Percentiles rank a stretch among this genome's conserved stretches.
phyloP scores from a whole-genome alignment of 2,797 vertebrate species.

The Girardinus metallicus region DNA sequence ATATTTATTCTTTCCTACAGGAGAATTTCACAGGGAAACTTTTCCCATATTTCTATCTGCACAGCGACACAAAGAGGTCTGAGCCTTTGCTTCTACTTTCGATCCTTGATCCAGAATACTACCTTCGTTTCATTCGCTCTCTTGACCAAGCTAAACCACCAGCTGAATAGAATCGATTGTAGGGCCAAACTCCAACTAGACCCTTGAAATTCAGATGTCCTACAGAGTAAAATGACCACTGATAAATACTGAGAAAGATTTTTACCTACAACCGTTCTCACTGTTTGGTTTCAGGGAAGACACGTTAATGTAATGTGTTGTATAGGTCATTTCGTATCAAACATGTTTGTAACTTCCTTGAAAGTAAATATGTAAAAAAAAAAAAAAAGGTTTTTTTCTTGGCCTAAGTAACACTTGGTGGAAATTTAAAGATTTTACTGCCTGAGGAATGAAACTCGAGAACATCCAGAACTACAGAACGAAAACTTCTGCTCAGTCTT shows the following conservation, averaged over 20 bases:
- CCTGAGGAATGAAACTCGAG: background rate
- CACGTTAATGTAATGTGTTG: background rate
- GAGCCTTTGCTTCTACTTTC: constrained; percentile 39
- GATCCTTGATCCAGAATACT: rapidly evolving
- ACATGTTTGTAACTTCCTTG: background rate
- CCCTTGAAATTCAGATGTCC: background rate
- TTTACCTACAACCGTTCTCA: background rate
- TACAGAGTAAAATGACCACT: background rate
- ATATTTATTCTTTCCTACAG: constrained; percentile 59
- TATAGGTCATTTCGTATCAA: background rate
- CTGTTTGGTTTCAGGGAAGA: background rate
- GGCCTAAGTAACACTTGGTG: background rate
- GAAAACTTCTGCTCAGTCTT: background rate
- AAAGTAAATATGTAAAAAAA: background rate
- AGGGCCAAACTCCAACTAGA: no score
- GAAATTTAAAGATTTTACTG: background rate
- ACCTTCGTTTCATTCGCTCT: rapidly evolving
- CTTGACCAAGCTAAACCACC: background rate
- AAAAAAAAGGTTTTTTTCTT: background rate
- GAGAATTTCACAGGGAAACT: constrained; percentile 48
- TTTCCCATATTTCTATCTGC: constrained; percentile 64
- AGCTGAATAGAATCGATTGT: background rate
- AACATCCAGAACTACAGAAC: background rate
- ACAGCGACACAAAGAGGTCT: constrained; percentile 32
- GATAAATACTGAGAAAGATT: background rate